Conservation (phyloP, 2,797 vertebrate species). For the Phalloptychus januarius region DNA sequence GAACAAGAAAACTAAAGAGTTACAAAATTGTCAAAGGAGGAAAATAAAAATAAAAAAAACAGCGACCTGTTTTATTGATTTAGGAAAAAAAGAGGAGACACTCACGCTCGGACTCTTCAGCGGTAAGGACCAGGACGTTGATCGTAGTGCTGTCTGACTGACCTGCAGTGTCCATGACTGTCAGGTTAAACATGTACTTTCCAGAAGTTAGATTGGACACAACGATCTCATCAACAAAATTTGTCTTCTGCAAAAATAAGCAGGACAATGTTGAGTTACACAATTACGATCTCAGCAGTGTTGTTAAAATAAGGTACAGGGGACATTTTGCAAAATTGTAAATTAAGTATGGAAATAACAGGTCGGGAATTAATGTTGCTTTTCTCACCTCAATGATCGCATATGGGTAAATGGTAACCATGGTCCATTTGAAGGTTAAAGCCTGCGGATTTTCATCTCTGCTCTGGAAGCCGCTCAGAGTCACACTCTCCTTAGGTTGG, state of each 20-base stretch:
- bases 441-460: constrained; percentile 78
- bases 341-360: not conserved
- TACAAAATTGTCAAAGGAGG: not conserved
- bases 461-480: constrained; percentile 83
- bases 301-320: not conserved
- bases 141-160: constrained; percentile 82
- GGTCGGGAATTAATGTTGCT: not conserved
- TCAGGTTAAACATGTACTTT: constrained; percentile 89
- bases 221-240: constrained; percentile 72
- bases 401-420: constrained; percentile 67
- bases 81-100: constrained; percentile 23
- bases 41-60: not conserved
- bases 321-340: not conserved
- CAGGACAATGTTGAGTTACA: not conserved
- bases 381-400: constrained; percentile 80
- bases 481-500: constrained; percentile 85
- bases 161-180: constrained; percentile 73
- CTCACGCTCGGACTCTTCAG: constrained; percentile 90
- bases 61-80: not conserved
- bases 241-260: constrained; percentile 71
- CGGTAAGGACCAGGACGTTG: constrained; percentile 86
- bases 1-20: not conserved
- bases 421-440: constrained; percentile 80
- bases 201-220: constrained; percentile 89
- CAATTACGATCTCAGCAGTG: not conserved